Percentiles rank a stretch among this genome's conserved stretches.
Evolutionary conservation across 2,797 vertebrate species (phyloP).

Genomic region (Ibycter americanus): DNA sequence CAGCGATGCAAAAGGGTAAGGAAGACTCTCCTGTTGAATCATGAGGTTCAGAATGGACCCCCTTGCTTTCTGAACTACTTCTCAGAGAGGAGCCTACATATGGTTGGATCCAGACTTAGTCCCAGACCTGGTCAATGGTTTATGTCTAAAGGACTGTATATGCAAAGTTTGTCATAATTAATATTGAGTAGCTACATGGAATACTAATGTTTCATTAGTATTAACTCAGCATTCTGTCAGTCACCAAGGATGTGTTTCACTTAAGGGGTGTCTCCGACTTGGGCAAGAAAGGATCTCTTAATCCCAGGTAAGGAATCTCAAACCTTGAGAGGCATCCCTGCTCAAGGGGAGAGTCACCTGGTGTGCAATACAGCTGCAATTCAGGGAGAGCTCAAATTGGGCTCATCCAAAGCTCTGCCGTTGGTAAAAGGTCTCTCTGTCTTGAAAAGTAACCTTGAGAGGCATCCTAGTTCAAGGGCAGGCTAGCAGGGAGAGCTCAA

Average conservation of each 20-base stretch:
- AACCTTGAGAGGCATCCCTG: background rate
- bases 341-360: background rate
- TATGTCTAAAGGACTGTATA: background rate
- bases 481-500: background rate
- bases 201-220: background rate
- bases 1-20: background rate
- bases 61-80: background rate
- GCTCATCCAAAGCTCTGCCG: background rate
- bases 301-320: background rate
- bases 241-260: background rate
- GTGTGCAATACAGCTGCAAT: background rate
- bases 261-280: background rate
- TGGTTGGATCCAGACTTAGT: background rate
- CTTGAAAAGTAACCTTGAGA: background rate
- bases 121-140: background rate
- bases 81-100: background rate
- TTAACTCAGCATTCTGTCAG: background rate
- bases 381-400: background rate
- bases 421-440: background rate
- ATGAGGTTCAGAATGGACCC: background rate
- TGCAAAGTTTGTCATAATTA: background rate
- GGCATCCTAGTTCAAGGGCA: background rate
- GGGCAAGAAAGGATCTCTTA: background rate
- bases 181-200: background rate
- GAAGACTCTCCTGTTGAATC: background rate